Percentiles rank a stretch among this genome's conserved stretches.
Evolutionary conservation across 2,888 invertebrate genomes (phyloP).

Genomic region (Aproaerema taeniolella): DNA sequence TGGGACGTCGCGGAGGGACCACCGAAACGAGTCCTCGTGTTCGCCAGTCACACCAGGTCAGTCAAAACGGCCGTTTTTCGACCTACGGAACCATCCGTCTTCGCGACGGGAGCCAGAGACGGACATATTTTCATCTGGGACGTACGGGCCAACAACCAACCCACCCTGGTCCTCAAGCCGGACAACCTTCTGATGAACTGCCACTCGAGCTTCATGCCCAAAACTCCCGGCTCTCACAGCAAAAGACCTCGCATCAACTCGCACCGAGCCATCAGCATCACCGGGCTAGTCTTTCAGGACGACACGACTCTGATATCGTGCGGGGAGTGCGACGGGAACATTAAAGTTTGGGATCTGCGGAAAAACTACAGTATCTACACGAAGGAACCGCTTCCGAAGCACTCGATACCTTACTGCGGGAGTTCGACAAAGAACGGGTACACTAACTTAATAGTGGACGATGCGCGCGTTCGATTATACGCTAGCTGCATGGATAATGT

Average conservation of each 20-base stretch:
- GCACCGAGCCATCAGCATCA: constrained; percentile 84
- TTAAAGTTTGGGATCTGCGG: constrained; percentile 92
- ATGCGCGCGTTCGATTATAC: constrained; percentile 82
- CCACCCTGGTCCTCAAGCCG: constrained; percentile 70
- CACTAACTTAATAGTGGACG: constrained; percentile 87
- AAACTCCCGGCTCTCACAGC: constrained; percentile 73
- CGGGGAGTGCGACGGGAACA: constrained; percentile 90
- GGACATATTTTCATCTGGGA: constrained; percentile 94
- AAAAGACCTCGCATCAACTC: constrained; percentile 64
- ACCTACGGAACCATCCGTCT: constrained; percentile 82
- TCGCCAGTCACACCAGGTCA: constrained; percentile 87
- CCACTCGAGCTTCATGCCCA: constrained; percentile 70
- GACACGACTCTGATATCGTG: constrained; percentile 87
- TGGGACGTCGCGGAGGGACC: constrained; percentile 83
- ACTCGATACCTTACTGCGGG: constrained; percentile 85
- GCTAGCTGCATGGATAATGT: constrained; percentile 92
- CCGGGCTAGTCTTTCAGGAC: constrained; percentile 90
- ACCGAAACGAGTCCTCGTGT: constrained; percentile 71
- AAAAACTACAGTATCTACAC: constrained; percentile 85
- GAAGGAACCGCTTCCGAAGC: constrained; percentile 83
- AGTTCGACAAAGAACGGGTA: constrained; percentile 83
- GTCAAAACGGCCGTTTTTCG: constrained; percentile 89
- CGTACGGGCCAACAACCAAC: constrained; percentile 58
- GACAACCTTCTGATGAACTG: constrained; percentile 85
- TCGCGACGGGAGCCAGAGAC: constrained; percentile 93